A percentile compares a stretch with the other conserved stretches of the same genome.
These are phyloP conservation scores for Spisula subtruncata DNA, from an alignment of 2,888 invertebrate species.

Conservation along the genomic window DNA sequence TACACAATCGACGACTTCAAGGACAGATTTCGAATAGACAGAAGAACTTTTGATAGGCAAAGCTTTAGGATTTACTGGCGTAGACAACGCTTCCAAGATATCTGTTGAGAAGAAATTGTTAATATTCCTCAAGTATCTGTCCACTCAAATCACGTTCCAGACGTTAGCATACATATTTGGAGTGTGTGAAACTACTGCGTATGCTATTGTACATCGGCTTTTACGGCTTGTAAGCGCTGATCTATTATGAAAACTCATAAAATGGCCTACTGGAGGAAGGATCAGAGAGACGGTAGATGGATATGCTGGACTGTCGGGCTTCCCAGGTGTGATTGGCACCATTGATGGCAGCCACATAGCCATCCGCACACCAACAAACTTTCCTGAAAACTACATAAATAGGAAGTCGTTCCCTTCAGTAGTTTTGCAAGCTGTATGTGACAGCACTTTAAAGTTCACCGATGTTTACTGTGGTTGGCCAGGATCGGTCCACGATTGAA, in stretches of 20 bases:
- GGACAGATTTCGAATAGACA: too few species aligned
- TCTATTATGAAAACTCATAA: neutral
- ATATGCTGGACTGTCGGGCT: neutral
- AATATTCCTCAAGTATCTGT: neutral
- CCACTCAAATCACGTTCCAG: constrained; percentile 22
- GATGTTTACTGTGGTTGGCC: too few species aligned
- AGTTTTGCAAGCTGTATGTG: too few species aligned
- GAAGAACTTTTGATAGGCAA: too few species aligned
- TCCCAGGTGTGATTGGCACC: neutral
- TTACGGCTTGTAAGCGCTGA: neutral
- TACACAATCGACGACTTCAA: too few species aligned
- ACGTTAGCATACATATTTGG: constrained; percentile 34
- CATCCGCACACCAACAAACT: too few species aligned
- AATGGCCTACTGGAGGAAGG: neutral
- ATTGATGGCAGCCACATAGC: neutral
- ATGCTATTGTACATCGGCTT: constrained; percentile 24
- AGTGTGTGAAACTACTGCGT: constrained; percentile 31
- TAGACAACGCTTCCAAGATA: too few species aligned
- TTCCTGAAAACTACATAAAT: too few species aligned
- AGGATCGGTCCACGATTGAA: neutral
- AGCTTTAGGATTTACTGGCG: too few species aligned
- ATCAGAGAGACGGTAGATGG: neutral
- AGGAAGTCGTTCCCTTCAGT: too few species aligned
- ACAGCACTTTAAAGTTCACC: too few species aligned
- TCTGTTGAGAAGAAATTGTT: constrained; percentile 23